Evolutionary conservation across 2,113 vertebrate species (phyloP).

Genomic region (Proterorhinus semilunaris): DNA sequence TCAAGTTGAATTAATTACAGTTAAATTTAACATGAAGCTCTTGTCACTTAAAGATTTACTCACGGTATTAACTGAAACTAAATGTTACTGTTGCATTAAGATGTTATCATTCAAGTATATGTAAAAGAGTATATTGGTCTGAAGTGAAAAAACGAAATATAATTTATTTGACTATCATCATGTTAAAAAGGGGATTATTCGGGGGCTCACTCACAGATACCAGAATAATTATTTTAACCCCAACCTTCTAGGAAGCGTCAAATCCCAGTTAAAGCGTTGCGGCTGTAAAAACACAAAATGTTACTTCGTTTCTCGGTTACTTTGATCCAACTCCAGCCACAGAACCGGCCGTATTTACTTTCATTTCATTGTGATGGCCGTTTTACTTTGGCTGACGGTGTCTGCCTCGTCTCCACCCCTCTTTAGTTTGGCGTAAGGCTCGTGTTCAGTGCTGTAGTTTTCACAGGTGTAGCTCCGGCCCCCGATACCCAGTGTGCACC

Average conservation of each 20-base stretch:
- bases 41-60: too few relatives aligned
- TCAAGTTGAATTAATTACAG: too few relatives aligned
- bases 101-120: too few relatives aligned
- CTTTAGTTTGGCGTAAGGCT: slow-evolving; percentile 40
- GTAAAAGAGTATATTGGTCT: too few relatives aligned
- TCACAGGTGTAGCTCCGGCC: slow-evolving; percentile 46
- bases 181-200: too few relatives aligned
- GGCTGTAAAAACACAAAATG: slow-evolving; percentile 13
- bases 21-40: too few relatives aligned
- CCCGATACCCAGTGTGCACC: not conserved
- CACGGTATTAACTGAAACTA: too few relatives aligned
- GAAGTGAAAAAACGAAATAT: too few relatives aligned
- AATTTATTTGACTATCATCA: too few relatives aligned
- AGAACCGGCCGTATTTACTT: slow-evolving; percentile 34
- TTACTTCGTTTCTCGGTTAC: not conserved
- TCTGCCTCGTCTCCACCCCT: slow-evolving; percentile 23
- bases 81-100: too few relatives aligned
- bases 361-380: slow-evolving; percentile 18
- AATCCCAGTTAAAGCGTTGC: slow-evolving; percentile 7
- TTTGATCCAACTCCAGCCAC: slow-evolving; percentile 43
- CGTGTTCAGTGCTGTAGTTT: slow-evolving; percentile 30
- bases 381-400: not conserved
- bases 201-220: too few relatives aligned
- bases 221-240: not conserved
- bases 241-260: not conserved